phyloP scores from a whole-genome alignment of 2,797 vertebrate species.

The Cichlasoma orientale region DNA sequence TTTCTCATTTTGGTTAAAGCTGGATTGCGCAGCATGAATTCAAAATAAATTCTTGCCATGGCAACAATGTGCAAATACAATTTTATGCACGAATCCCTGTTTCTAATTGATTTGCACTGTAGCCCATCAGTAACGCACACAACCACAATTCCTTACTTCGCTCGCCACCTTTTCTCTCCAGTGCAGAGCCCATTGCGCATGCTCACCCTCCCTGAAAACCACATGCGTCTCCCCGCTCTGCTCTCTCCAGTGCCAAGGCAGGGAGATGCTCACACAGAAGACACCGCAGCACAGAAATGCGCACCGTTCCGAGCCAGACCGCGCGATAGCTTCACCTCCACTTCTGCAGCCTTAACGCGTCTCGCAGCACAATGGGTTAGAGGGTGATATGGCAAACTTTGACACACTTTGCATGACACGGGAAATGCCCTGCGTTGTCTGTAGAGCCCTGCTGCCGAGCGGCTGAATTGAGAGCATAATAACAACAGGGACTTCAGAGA shows the following conservation, averaged over 20 bases:
- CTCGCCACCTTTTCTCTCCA: conserved; percentile 4
- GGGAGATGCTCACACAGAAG: conserved; percentile 59
- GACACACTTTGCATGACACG: conserved; percentile 51
- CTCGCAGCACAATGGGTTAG: conserved; percentile 57
- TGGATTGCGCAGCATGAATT: not conserved
- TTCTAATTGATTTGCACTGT: not conserved
- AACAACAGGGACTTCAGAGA: conserved; percentile 49
- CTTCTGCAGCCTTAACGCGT: not conserved
- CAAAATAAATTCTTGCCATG: not conserved
- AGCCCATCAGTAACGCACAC: not conserved
- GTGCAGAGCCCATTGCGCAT: conserved; percentile 57
- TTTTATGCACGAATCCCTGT: not conserved
- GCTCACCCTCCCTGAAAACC: conserved; percentile 58
- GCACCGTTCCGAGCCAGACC: conserved; percentile 32
- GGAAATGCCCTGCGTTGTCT: conserved; percentile 36
- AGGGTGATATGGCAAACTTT: conserved; percentile 63
- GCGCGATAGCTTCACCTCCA: conserved; percentile 24
- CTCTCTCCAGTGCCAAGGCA: conserved; percentile 48
- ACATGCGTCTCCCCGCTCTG: conserved; percentile 57
- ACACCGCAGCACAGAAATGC: conserved; percentile 46
- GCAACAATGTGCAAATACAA: not conserved
- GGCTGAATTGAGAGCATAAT: conserved; percentile 54
- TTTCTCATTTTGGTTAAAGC: not conserved
- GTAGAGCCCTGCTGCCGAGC: conserved; percentile 59
- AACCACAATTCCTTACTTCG: not conserved